Percentiles rank a stretch among this genome's conserved stretches.
These are phyloP conservation scores for Lepetodrilus schrolli DNA, from an alignment of 2,888 invertebrate genomes.

Conservation along the genomic window DNA sequence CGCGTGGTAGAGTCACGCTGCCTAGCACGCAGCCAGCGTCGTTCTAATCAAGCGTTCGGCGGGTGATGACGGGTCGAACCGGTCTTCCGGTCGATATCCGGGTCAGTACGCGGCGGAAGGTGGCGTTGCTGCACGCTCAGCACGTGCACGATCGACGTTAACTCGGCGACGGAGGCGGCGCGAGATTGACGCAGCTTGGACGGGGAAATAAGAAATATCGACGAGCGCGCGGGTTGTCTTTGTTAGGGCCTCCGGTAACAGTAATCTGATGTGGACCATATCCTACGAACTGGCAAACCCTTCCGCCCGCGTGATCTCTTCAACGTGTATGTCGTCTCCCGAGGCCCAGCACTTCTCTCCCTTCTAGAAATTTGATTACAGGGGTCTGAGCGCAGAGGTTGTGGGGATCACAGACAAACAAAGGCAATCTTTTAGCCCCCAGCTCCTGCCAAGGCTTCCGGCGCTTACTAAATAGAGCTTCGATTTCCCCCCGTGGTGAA, in stretches of 20 bases:
- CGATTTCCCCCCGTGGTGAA: neutral
- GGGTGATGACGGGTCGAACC: slow-evolving; percentile 1
- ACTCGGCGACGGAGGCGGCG: neutral
- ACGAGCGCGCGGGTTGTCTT: slow-evolving; percentile 7
- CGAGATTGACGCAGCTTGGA: slow-evolving; percentile 17
- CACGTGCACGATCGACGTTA: slow-evolving; percentile 22
- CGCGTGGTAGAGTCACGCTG: too few relatives aligned
- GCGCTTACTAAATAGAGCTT: neutral
- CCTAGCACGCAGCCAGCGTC: neutral
- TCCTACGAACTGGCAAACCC: slow-evolving; percentile 17
- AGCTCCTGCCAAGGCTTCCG: neutral
- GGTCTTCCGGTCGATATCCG: slow-evolving; percentile 17
- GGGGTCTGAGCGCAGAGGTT: slow-evolving; percentile 2
- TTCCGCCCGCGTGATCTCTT: slow-evolving; percentile 21
- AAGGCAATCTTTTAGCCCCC: slow-evolving; percentile 8
- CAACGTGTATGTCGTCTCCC: neutral
- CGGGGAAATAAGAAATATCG: slow-evolving; percentile 20
- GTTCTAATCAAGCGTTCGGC: neutral
- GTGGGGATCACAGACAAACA: slow-evolving; percentile 9
- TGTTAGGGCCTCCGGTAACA: slow-evolving; percentile 16
- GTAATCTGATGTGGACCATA: slow-evolving; percentile 23
- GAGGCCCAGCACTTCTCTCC: slow-evolving; percentile 7
- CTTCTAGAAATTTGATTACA: slow-evolving; percentile 25
- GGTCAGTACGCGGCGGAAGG: neutral
- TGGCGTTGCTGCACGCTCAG: slow-evolving; percentile 2